Conservation (phyloP, 2,888 invertebrate genomes). For the Tanytarsus gracilentus region DNA sequence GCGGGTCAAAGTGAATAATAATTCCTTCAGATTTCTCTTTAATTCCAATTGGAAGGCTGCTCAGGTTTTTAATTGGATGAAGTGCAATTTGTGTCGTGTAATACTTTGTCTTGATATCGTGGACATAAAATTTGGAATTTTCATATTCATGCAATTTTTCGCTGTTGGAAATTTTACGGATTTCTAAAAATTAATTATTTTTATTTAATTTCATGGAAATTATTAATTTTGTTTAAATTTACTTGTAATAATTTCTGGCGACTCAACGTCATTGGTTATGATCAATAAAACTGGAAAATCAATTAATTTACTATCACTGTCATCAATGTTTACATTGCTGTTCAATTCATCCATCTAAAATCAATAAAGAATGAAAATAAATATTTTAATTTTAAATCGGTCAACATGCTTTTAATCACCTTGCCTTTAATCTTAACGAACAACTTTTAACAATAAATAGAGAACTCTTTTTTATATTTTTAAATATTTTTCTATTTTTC, state of each 20-base stretch:
- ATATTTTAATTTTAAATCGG: too few species aligned
- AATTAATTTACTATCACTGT: too few species aligned
- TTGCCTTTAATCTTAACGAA: too few species aligned
- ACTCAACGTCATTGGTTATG: slow-evolving; percentile 8
- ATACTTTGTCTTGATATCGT: slow-evolving; percentile 34
- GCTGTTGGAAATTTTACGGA: slow-evolving; percentile 26
- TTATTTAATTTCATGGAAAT: background rate
- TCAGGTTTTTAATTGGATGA: slow-evolving; percentile 32
- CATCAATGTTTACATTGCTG: too few species aligned
- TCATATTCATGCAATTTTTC: slow-evolving; percentile 4
- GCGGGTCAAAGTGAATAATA: slow-evolving; percentile 34
- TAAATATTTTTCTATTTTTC: too few species aligned
- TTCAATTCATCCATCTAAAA: too few species aligned
- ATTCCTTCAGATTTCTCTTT: slow-evolving; percentile 32
- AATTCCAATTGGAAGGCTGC: slow-evolving; percentile 32
- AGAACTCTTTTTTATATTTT: too few species aligned
- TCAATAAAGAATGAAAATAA: too few species aligned
- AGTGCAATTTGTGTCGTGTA: slow-evolving; percentile 33
- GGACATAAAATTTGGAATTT: slow-evolving; percentile 32
- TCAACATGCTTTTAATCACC: too few species aligned
- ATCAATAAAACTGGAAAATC: slow-evolving; percentile 28
- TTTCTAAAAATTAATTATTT: slow-evolving; percentile 19
- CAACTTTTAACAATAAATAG: too few species aligned
- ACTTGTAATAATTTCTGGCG: slow-evolving; percentile 25
- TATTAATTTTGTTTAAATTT: background rate